These are phyloP conservation scores for Protonemura montana DNA, from an alignment of 2,888 invertebrate genomes.

Conservation along the genomic window DNA sequence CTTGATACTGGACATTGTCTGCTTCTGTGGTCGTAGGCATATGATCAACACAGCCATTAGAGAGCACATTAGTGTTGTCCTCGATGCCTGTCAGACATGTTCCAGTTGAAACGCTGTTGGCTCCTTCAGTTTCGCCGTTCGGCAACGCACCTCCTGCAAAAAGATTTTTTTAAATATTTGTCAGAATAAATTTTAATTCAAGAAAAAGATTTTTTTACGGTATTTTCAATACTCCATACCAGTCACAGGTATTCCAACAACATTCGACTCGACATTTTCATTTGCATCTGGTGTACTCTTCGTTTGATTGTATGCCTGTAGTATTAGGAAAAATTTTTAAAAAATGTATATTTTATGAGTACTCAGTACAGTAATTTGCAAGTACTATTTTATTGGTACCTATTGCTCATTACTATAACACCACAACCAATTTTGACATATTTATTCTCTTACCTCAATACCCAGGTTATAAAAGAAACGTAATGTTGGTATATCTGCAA, in stretches of 20 bases:
- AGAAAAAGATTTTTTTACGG: no score
- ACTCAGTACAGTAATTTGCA: no score
- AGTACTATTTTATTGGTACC: no score
- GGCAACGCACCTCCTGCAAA: no score
- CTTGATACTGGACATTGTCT: background rate
- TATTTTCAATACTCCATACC: background rate
- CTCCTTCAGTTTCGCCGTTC: no score
- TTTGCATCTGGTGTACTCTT: background rate
- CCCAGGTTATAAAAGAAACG: constrained; percentile 75
- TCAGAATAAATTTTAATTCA: no score
- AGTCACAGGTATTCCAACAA: background rate
- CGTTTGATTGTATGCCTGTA: background rate
- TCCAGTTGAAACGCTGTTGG: no score
- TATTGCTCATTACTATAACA: background rate
- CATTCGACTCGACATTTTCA: background rate
- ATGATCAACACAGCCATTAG: background rate
- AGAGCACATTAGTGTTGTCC: no score
- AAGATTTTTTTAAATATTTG: no score
- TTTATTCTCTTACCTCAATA: constrained; percentile 50
- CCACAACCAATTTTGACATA: background rate
- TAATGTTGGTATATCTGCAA: constrained; percentile 66
- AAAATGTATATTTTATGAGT: no score
- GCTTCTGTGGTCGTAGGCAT: background rate
- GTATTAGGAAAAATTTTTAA: background rate
- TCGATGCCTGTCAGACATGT: no score